Evolutionary conservation across 2,113 vertebrate genomes (phyloP), one percentile per base, ranked within the genome.

Genomic region (Beaufortia kweichowensis): DNA sequence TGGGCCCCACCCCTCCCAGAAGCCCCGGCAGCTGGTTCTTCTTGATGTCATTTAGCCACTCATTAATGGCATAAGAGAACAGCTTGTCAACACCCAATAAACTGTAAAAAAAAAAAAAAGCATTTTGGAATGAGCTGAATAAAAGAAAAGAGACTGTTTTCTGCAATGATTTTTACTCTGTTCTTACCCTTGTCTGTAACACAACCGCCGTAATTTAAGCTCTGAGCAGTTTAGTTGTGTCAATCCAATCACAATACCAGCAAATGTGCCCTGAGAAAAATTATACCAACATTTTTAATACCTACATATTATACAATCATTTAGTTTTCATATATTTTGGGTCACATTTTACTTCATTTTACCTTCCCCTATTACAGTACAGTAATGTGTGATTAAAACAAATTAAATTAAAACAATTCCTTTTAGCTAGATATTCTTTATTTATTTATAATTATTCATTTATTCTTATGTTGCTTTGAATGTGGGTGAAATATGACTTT

Each of bases 211-310:
- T 81, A 99, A 87, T 82, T 97, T 99, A 73, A 99, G 84, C 82
- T 99, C 97, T 3, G 96, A 98, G 86, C 95, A 98, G 86, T 98
- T 99, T 56, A 99, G 86, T 79, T 99, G 97, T 4, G 97, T 96
- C 82, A 99, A 86, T 3, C 97, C 97, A 35, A 99, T 98, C 73
- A 99, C 87, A 85, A 99, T 97, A 2, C 97, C 97, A 81, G 97
- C 95, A 85, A 99, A 91, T 0, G 97, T 98, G 46, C 97, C 97
- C 97, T 99, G 84, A 90, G 53, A n/a, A 79, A 85, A 21, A 63
- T 39, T 31, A 76, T 1, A 29, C 2, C 15, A 76, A 7, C 17
- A 73, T 55, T n/a, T n/a, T 1, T 39, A 2, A 50, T 19, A 46
- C 33, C 39, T 21, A 70, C 6, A 29, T 15, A 48, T 19, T 26